Conservation (phyloP, 2,888 invertebrate genomes). For the Cephus runcator region DNA sequence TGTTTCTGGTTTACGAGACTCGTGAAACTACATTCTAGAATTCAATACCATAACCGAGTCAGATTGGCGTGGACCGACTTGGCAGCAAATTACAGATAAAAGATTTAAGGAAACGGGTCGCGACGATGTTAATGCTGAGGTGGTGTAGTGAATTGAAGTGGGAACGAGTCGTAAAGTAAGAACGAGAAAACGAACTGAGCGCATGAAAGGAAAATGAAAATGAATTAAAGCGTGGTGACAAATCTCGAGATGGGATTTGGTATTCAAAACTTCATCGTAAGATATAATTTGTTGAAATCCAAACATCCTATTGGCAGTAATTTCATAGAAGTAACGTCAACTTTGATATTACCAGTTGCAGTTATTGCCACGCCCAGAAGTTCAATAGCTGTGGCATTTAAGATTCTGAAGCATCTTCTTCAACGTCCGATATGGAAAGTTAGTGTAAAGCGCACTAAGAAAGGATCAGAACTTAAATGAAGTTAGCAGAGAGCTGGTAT, state of each 20-base stretch:
- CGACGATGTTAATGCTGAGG: neutral
- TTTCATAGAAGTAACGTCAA: neutral
- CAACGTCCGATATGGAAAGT: conserved; percentile 51
- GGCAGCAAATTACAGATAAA: neutral
- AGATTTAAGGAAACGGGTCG: neutral
- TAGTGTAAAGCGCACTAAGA: conserved; percentile 40
- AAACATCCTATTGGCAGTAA: neutral
- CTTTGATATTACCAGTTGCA: neutral
- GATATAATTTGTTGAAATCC: neutral
- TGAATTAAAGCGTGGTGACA: neutral
- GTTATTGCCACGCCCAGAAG: neutral
- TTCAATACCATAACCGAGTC: neutral
- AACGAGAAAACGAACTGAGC: neutral
- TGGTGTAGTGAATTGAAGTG: neutral
- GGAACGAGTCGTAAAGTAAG: neutral
- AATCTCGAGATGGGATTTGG: neutral
- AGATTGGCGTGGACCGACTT: neutral
- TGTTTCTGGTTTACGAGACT: neutral
- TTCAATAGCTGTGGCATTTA: conserved; percentile 11
- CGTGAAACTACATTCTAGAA: neutral
- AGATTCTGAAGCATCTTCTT: conserved; percentile 36
- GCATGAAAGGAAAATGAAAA: neutral
- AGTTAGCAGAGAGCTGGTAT: conserved; percentile 44
- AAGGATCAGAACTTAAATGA: conserved; percentile 57
- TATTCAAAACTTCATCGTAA: neutral